Evolutionary conservation across 2,888 invertebrate genomes (phyloP), one percentile per base, ranked within the genome.

Genomic region (Agriotes lineatus): DNA sequence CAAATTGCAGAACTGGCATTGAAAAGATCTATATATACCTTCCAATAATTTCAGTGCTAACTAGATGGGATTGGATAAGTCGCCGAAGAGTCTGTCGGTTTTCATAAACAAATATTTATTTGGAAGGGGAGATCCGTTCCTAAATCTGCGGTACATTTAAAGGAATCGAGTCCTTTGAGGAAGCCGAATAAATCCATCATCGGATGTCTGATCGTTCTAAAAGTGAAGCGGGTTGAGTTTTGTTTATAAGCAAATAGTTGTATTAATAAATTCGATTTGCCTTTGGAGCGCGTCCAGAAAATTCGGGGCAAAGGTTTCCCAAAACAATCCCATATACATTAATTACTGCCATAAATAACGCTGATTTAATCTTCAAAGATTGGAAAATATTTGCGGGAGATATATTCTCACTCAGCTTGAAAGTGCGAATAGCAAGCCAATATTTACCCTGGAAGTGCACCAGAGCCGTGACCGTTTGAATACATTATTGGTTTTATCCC

Each of bases 131-230:
- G 39, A 56, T 56, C 35, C 56, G 56, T 56, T 56, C 33, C 56
- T 14, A 35, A 56, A 56, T 56, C 56, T 33, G 56, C 56, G 56
- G 52, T 33, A 35, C 35, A 30, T 33, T 33, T 52, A 52, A 52
- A 52, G 52, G 52, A 52, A 52, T 52, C 33, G 10, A 9, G 16
- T 16, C 52, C 39, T 56, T 56, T 37, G 39, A 56, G 12, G 7
- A n/a, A n/a, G 35, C 19, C 33, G 61, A 61, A 61, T 61, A 61
- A 61, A 61, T 61, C 50, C 37, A 48, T 61, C 61, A 12, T 10
- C 39, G 22, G 12, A 50, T 37, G 30, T 59, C 59, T 59, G 61
- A 52, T 61, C 50, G 61, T 37, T 37, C n/a, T n/a, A n/a, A 18
- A 30, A 52, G 12, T 18, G n/a, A n/a, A n/a, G n/a, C n/a, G 16